These are phyloP conservation scores for Temnothorax ravouxi DNA, from an alignment of 2,888 invertebrate genomes.

Conservation along the genomic window DNA sequence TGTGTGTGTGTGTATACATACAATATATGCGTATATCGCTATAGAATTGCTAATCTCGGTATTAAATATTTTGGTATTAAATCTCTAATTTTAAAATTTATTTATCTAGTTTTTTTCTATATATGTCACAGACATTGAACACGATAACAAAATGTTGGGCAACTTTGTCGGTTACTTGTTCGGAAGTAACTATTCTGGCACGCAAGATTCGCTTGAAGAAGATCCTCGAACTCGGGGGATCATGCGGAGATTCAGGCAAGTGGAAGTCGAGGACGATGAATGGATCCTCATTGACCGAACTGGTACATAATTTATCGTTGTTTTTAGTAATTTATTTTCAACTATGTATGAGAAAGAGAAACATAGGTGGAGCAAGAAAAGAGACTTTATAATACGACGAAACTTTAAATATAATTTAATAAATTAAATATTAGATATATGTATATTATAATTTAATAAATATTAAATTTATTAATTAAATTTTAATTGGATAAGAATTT, in stretches of 20 bases:
- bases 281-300: slow-evolving; percentile 84
- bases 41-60: too few species aligned
- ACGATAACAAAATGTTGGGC: slow-evolving; percentile 78
- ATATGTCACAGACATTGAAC: slow-evolving; percentile 65
- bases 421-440: too few species aligned
- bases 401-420: neutral
- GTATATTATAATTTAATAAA: neutral
- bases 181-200: slow-evolving; percentile 77
- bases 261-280: slow-evolving; percentile 83
- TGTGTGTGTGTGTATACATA: too few species aligned
- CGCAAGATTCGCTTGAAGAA: slow-evolving; percentile 73
- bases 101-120: neutral
- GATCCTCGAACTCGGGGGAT: slow-evolving; percentile 74
- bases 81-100: neutral
- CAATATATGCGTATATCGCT: too few species aligned
- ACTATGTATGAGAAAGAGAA: neutral
- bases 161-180: slow-evolving; percentile 82
- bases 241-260: slow-evolving; percentile 80
- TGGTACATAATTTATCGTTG: slow-evolving; percentile 70
- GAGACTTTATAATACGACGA: neutral
- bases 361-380: neutral
- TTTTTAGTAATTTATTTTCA: slow-evolving; percentile 11
- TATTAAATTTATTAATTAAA: too few species aligned
- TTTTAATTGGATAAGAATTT: neutral
- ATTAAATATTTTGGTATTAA: neutral